phyloP scores from a whole-genome alignment of 2,888 invertebrate species.

The Poecilobothrus nobilitatus region DNA sequence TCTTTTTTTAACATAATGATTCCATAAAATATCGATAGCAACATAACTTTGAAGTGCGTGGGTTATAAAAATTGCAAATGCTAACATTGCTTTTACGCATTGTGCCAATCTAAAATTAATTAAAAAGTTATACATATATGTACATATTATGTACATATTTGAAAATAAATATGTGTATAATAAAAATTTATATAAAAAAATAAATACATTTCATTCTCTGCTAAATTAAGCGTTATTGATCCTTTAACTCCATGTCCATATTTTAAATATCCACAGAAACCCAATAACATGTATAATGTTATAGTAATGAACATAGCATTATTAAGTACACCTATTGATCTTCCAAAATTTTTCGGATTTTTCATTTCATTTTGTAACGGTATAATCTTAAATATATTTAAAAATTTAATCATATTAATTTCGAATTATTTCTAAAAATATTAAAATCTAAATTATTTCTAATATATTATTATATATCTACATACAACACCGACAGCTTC shows the following conservation, averaged over 20 bases:
- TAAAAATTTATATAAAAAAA: no score
- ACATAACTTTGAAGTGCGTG: constrained; percentile 86
- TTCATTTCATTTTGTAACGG: constrained; percentile 88
- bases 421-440: no score
- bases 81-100: constrained; percentile 53
- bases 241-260: constrained; percentile 62
- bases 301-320: constrained; percentile 71
- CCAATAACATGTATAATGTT: constrained; percentile 65
- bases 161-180: not conserved
- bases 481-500: constrained; percentile 73
- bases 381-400: constrained; percentile 55
- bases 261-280: constrained; percentile 77
- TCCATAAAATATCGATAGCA: constrained; percentile 72
- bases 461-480: constrained; percentile 23
- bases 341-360: constrained; percentile 68
- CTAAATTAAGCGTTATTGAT: constrained; percentile 77
- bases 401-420: no score
- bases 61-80: constrained; percentile 66
- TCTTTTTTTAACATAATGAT: constrained; percentile 36
- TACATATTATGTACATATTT: not conserved
- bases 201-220: constrained; percentile 47
- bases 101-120: constrained; percentile 51
- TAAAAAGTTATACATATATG: no score
- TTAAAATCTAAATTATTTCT: no score
- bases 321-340: constrained; percentile 70